phyloP scores from a whole-genome alignment of 2,888 invertebrate species.

The Macrosiphum euphorbiae region DNA sequence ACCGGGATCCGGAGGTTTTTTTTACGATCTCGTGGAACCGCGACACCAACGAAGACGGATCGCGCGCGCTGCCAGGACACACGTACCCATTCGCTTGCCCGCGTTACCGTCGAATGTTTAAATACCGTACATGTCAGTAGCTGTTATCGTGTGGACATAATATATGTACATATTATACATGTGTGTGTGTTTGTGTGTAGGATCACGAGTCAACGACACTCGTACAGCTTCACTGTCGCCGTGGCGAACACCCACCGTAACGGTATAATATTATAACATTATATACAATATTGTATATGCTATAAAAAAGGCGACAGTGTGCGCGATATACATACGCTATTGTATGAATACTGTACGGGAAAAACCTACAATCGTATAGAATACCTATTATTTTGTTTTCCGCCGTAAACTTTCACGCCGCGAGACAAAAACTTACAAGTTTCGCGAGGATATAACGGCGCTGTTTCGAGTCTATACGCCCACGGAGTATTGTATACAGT shows the following conservation, averaged over 20 bases:
- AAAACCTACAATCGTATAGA: background rate
- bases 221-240: background rate
- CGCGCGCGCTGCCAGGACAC: background rate
- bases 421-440: background rate
- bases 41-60: background rate
- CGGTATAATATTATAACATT: background rate
- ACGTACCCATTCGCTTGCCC: too few species aligned
- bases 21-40: background rate
- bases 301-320: background rate
- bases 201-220: background rate
- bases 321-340: background rate
- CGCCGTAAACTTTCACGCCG: background rate
- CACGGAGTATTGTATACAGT: background rate
- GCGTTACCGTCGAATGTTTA: background rate
- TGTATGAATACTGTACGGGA: background rate
- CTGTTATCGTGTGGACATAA: background rate
- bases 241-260: background rate
- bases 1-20: slow-evolving; percentile 31
- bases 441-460: background rate
- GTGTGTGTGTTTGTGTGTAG: background rate
- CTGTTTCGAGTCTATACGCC: background rate
- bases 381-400: background rate
- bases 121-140: background rate
- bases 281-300: background rate
- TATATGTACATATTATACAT: background rate